These are phyloP conservation scores for Sclerodermus sp. DNA, from an alignment of 2,888 invertebrate genomes.

Conservation along the genomic window DNA sequence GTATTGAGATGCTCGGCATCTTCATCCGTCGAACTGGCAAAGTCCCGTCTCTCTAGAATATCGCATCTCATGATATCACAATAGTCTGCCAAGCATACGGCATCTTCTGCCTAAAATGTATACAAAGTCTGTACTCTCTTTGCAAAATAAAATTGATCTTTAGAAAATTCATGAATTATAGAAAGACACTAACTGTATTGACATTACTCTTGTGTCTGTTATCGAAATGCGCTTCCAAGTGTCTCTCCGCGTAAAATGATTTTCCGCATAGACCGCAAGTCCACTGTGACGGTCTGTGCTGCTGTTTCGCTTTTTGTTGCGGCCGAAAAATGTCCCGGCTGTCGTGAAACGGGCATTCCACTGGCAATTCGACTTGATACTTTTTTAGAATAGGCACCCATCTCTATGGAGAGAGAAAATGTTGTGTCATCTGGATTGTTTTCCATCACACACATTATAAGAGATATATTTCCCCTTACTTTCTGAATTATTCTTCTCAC, in stretches of 20 bases:
- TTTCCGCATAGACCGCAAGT: slow-evolving; percentile 89
- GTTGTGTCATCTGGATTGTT: neutral
- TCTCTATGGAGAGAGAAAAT: slow-evolving; percentile 60
- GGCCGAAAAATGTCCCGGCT: slow-evolving; percentile 85
- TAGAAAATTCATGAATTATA: slow-evolving; percentile 3
- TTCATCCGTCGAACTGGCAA: slow-evolving; percentile 62
- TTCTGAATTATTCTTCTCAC: slow-evolving; percentile 85
- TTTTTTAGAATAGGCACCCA: slow-evolving; percentile 88
- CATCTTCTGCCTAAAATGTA: slow-evolving; percentile 93
- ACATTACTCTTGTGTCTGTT: slow-evolving; percentile 82
- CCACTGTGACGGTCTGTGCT: slow-evolving; percentile 86
- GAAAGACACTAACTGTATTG: slow-evolving; percentile 67
- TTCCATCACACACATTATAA: neutral
- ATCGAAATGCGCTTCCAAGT: slow-evolving; percentile 86
- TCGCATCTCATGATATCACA: slow-evolving; percentile 96
- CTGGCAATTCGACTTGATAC: slow-evolving; percentile 81
- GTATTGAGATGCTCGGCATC: slow-evolving; percentile 71
- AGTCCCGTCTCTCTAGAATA: slow-evolving; percentile 76
- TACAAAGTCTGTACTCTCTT: neutral
- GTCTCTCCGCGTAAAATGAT: slow-evolving; percentile 86
- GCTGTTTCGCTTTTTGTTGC: slow-evolving; percentile 81
- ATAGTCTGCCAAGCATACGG: slow-evolving; percentile 90
- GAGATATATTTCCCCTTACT: no score
- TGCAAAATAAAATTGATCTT: neutral
- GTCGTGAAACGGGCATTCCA: slow-evolving; percentile 90